Evolutionary conservation across 2,888 invertebrate genomes (phyloP), one percentile per base, ranked within the genome.

Genomic region (Lissonota sp.): DNA sequence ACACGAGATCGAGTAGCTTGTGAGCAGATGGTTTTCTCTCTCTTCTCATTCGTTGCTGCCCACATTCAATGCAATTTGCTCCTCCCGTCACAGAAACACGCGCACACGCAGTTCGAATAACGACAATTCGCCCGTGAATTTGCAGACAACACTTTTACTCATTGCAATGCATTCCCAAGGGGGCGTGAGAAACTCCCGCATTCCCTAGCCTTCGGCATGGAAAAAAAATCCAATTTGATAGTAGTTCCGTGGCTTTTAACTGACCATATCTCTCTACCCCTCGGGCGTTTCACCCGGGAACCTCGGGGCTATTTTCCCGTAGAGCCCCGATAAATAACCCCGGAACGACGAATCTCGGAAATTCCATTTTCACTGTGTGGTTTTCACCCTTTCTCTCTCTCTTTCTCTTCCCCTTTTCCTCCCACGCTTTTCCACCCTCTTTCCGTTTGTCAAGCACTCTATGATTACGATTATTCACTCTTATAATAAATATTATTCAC

Each of bases 211-310:
- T 75, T 64, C 72, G 70, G 81, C 80, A 80, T n/a, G 57, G 10
- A 44, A 51, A 80, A 86, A 88, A 88, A 88, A 88, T 87, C 85
- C 86, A 88, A 86, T 88, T 87, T 84, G 84, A 86, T 85, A 83
- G 84, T 82, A 83, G 84, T 87, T 82, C 84, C 82, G 78, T 76
- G 83, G 84, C 85, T 87, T 79, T 79, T 88, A 86, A 85, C 84
- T 84, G 79, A 51, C 75, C 72, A 67, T 46, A 44, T 26, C 55
- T 57, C 57, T 40, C 42, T 42, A 14, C 8, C 55, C 16, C 42
- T 74, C 74, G 5, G 40, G 8, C 12, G 14, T 39, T 14, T 10
- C 46, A 51, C 10, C 64, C 60, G 44, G 39, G 83, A 49, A 79
- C 77, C 82, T 55, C 64, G 58, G 55, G 80, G 79, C 82, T 85